Evolutionary conservation across 2,888 invertebrate species (phyloP).

Genomic region (Ochropleura leucogaster): DNA sequence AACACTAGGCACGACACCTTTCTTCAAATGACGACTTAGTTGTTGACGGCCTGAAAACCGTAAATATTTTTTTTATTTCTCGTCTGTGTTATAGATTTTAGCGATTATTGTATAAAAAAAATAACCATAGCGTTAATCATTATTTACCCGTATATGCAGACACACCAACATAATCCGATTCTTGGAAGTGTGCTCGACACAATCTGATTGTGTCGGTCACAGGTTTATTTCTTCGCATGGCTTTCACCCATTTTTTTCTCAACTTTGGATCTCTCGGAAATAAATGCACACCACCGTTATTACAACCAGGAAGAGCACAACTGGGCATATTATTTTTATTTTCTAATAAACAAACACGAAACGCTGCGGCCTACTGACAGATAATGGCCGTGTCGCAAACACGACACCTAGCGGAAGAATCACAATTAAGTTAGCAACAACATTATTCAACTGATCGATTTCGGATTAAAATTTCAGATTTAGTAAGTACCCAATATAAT

Average conservation of each 20-base stretch:
- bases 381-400: constrained; percentile 16
- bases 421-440: background rate
- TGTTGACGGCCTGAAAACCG: constrained; percentile 17
- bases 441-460: background rate
- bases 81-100: background rate
- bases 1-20: constrained; percentile 42
- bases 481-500: background rate
- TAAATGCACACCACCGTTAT: constrained; percentile 36
- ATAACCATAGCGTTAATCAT: background rate
- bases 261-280: constrained; percentile 40
- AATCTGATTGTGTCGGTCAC: constrained; percentile 29
- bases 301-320: constrained; percentile 25
- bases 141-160: constrained; percentile 23
- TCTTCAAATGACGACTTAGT: constrained; percentile 41
- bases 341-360: constrained; percentile 12
- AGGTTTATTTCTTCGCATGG: constrained; percentile 27
- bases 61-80: background rate
- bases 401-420: constrained; percentile 23
- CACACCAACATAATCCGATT: constrained; percentile 30
- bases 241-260: constrained; percentile 44
- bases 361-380: constrained; percentile 13
- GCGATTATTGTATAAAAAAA: background rate
- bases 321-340: constrained; percentile 19
- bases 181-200: constrained; percentile 29
- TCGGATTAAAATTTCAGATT: background rate